phyloP scores from a whole-genome alignment of 2,113 vertebrate species.

The Epinephelus fuscoguttatus region DNA sequence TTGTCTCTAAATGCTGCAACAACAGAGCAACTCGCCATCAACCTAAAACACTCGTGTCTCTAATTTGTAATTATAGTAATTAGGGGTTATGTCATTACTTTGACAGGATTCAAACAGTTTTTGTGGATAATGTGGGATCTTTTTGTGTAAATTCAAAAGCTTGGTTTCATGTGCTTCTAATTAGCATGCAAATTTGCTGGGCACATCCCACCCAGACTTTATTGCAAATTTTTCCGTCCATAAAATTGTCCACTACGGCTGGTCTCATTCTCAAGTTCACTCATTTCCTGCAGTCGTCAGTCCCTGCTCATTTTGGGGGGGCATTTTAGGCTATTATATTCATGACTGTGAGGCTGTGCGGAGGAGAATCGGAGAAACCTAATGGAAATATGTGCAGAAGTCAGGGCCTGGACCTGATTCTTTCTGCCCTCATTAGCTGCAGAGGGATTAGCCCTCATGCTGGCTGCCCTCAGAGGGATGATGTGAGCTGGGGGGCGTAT shows the following conservation, averaged over 20 bases:
- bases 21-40: neutral
- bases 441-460: slow-evolving; percentile 51
- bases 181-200: slow-evolving; percentile 34
- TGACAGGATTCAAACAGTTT: neutral
- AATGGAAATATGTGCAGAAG: slow-evolving; percentile 45
- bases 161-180: slow-evolving; percentile 5
- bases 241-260: slow-evolving; percentile 16
- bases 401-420: slow-evolving; percentile 19
- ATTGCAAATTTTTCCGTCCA: slow-evolving; percentile 3
- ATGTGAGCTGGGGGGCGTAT: neutral
- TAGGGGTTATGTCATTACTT: neutral
- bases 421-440: slow-evolving; percentile 52
- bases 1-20: neutral
- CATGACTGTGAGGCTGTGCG: neutral
- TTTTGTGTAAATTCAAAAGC: slow-evolving; percentile 15
- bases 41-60: neutral
- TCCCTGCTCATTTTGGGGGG: neutral
- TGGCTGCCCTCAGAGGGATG: slow-evolving; percentile 28
- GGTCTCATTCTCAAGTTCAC: slow-evolving; percentile 23
- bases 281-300: slow-evolving; percentile 2
- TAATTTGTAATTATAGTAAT: neutral
- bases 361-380: neutral
- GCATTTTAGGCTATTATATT: slow-evolving; percentile 14
- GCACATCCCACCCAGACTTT: neutral
- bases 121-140: neutral